phyloP scores from a whole-genome alignment of 2,888 invertebrate genomes.

The Listrodromus nycthemerus region DNA sequence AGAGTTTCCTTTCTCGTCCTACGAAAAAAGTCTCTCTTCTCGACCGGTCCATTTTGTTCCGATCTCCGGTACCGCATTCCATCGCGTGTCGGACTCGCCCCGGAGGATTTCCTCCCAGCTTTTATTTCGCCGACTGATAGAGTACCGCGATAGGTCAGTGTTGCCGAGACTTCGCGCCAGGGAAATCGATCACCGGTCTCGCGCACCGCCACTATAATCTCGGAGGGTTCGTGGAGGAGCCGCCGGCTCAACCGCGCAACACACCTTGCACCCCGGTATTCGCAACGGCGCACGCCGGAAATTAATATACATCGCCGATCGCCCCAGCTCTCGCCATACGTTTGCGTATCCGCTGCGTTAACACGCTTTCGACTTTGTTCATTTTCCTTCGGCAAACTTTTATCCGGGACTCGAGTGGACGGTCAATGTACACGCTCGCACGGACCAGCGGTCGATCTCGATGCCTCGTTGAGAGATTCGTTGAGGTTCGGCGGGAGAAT shows the following conservation, averaged over 20 bases:
- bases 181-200: slow-evolving; percentile 61
- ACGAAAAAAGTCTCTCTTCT: too few relatives aligned
- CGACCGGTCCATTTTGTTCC: too few relatives aligned
- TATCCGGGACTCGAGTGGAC: neutral
- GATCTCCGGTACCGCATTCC: neutral
- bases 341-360: slow-evolving; percentile 26
- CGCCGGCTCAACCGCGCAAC: slow-evolving; percentile 6
- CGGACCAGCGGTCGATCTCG: slow-evolving; percentile 24
- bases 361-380: slow-evolving; percentile 23
- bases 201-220: slow-evolving; percentile 57
- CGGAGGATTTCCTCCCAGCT: slow-evolving; percentile 43
- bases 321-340: neutral
- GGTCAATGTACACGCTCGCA: neutral
- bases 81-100: slow-evolving; percentile 54
- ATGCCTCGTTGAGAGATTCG: slow-evolving; percentile 34
- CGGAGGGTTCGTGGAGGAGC: slow-evolving; percentile 39
- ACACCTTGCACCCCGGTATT: slow-evolving; percentile 14
- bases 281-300: slow-evolving; percentile 23
- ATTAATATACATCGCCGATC: slow-evolving; percentile 39
- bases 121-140: slow-evolving; percentile 57
- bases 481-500: slow-evolving; percentile 39
- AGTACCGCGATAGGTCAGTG: slow-evolving; percentile 51
- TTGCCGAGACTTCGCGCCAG: slow-evolving; percentile 36
- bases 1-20: neutral
- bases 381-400: neutral